phyloP scores from a whole-genome alignment of 2,888 invertebrate genomes.

The Ephialtes manifestator region DNA sequence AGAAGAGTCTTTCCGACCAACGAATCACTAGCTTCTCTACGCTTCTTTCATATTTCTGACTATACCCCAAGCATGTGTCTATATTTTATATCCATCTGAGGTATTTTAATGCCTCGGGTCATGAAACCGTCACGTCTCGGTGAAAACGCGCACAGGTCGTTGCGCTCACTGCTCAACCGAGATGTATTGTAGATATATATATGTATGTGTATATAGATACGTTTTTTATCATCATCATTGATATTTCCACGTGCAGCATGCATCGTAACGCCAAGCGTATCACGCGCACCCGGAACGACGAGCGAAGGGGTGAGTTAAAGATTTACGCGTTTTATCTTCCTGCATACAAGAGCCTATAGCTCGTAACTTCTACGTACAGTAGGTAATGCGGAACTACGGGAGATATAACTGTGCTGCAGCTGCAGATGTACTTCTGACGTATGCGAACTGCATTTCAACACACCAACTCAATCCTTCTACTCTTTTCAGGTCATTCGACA shows the following conservation, averaged over 20 bases:
- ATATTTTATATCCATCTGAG: constrained; percentile 51
- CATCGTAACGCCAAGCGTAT: not conserved
- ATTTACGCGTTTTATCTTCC: constrained; percentile 26
- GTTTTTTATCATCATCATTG: constrained; percentile 25
- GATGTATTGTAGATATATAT: constrained; percentile 5
- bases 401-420: not conserved
- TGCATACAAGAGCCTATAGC: constrained; percentile 12
- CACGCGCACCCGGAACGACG: not conserved
- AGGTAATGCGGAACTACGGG: constrained; percentile 4
- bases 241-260: constrained; percentile 8
- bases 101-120: constrained; percentile 51
- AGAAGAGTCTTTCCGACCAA: constrained; percentile 21
- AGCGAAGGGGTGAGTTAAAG: constrained; percentile 9
- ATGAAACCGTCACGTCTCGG: constrained; percentile 42
- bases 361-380: constrained; percentile 13
- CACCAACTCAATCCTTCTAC: not conserved
- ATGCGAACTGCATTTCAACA: not conserved
- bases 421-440: not conserved
- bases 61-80: constrained; percentile 13
- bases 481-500: not conserved
- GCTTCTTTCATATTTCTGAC: constrained; percentile 13
- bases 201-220: not conserved
- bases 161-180: not conserved
- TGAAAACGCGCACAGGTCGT: not conserved
- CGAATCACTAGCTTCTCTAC: constrained; percentile 22